Evolutionary conservation across 2,113 vertebrate genomes (phyloP).

Genomic region (Hypanus sabinus): DNA sequence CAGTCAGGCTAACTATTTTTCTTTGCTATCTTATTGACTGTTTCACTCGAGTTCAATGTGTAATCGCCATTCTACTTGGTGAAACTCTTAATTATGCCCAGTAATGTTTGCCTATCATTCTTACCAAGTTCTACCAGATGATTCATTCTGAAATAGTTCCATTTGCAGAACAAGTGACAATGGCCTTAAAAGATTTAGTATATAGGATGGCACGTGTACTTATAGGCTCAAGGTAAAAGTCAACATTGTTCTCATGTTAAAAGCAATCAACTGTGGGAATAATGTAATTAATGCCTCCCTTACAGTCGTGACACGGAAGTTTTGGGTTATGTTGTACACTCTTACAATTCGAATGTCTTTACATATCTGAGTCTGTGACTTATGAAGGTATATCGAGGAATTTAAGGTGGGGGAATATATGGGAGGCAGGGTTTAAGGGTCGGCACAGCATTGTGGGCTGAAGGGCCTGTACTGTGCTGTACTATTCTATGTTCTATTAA

Average conservation of each 20-base stretch:
- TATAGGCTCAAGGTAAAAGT: background rate
- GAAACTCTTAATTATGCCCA: background rate
- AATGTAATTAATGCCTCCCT: background rate
- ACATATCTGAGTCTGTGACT: background rate
- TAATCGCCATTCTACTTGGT: background rate
- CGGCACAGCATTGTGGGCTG: too few species aligned
- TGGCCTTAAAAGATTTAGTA: background rate
- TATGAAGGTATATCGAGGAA: too few species aligned
- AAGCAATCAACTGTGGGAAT: background rate
- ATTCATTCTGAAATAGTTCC: background rate
- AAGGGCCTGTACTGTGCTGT: too few species aligned
- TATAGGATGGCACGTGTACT: background rate
- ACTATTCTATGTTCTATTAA: too few species aligned
- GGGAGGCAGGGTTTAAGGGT: too few species aligned
- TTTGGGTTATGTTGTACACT: background rate
- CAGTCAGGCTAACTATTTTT: too few species aligned
- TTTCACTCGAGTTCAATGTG: background rate
- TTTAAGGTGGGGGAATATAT: too few species aligned
- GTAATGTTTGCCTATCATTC: background rate
- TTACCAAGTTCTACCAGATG: background rate
- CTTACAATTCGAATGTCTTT: background rate
- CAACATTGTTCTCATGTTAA: background rate
- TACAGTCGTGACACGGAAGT: background rate
- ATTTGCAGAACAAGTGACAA: background rate
- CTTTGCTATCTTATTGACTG: background rate